Evolutionary conservation across 2,888 invertebrate species (phyloP).

Genomic region (Microplitis manilae): DNA sequence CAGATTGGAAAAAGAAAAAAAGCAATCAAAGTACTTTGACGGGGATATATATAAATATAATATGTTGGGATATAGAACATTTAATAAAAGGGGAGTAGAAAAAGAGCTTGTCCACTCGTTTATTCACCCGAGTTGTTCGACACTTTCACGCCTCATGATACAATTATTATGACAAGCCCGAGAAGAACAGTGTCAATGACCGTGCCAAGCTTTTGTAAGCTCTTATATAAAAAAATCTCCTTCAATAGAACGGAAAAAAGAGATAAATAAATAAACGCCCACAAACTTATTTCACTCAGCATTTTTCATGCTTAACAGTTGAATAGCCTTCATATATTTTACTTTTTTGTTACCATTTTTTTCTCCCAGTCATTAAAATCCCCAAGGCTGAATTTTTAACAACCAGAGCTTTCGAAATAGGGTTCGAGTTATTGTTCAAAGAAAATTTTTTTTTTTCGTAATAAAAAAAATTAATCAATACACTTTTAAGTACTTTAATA

Average conservation of each 20-base stretch:
- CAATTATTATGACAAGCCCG: slow-evolving; percentile 38
- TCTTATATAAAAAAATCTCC: background rate
- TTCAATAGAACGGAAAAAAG: background rate
- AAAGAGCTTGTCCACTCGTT: slow-evolving; percentile 26
- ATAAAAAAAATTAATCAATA: no score
- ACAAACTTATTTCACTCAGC: background rate
- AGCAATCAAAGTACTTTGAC: slow-evolving; percentile 6
- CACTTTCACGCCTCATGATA: slow-evolving; percentile 34
- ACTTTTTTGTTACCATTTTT: no score
- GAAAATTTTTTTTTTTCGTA: no score
- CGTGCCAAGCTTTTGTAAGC: slow-evolving; percentile 24
- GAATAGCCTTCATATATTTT: no score
- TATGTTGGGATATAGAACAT: slow-evolving; percentile 13
- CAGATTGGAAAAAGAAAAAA: background rate
- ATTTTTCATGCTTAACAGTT: no score
- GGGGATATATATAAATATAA: slow-evolving; percentile 12
- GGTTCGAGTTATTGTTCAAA: no score
- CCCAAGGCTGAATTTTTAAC: no score
- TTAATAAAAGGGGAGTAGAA: slow-evolving; percentile 32
- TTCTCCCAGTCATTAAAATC: no score
- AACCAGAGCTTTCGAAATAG: no score
- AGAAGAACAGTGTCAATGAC: slow-evolving; percentile 33
- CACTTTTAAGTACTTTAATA: no score
- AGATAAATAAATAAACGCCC: background rate
- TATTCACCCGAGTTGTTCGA: slow-evolving; percentile 28